Conservation (phyloP, 2,888 invertebrate genomes). For the Metallyticus violacea region DNA sequence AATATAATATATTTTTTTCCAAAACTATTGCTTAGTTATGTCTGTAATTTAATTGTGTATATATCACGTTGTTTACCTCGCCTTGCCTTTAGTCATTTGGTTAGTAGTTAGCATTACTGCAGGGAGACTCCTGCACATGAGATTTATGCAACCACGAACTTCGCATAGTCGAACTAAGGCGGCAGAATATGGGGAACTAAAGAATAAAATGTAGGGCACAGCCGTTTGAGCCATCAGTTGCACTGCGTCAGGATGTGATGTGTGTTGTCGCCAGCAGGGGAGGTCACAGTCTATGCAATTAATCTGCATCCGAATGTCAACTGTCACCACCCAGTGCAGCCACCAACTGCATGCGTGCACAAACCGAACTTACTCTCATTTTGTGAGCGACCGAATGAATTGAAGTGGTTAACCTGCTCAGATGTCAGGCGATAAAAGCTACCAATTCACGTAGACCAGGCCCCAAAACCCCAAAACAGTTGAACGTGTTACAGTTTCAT, state of each 20-base stretch:
- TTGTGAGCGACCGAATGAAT: neutral
- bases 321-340: constrained; percentile 1
- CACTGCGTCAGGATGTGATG: neutral
- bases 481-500: neutral
- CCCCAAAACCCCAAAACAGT: neutral
- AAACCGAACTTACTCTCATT: neutral
- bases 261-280: neutral
- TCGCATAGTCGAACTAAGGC: neutral
- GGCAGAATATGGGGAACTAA: neutral
- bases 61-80: no score
- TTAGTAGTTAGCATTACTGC: no score
- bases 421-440: neutral
- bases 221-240: neutral
- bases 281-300: neutral
- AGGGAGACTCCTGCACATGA: no score
- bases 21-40: no score
- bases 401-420: neutral
- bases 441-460: no score
- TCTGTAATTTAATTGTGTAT: no score
- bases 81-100: no score
- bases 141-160: no score
- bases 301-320: constrained; percentile 4
- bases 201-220: neutral
- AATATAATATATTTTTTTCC: no score
- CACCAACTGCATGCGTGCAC: neutral